A percentile compares a stretch with the other conserved stretches of the same genome.
phyloP scores from a whole-genome alignment of 2,797 vertebrate genomes.

The Ataeniobius toweri region DNA sequence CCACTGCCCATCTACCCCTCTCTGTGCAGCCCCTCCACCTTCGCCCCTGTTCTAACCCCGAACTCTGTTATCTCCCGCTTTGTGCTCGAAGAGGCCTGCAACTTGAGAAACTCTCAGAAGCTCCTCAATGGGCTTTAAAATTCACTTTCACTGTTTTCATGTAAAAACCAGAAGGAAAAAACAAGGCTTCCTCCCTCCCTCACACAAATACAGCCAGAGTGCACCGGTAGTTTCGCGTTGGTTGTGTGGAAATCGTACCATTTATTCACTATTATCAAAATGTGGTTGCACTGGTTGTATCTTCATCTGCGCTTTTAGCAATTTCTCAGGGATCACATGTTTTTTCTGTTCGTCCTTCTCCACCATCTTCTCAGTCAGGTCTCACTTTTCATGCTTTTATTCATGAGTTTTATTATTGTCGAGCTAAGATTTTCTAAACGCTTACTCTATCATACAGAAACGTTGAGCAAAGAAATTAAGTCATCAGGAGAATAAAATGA shows the following conservation, averaged over 20 bases:
- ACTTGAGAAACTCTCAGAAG: slow-evolving; percentile 71
- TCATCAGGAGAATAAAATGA: too few relatives aligned
- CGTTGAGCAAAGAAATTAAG: too few relatives aligned
- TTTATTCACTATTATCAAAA: slow-evolving; percentile 4
- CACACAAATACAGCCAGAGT: neutral
- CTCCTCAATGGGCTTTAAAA: slow-evolving; percentile 59
- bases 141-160: slow-evolving; percentile 28
- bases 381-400: neutral
- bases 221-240: neutral
- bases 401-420: neutral
- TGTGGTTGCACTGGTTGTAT: neutral
- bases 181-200: neutral
- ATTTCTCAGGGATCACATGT: neutral
- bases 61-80: slow-evolving; percentile 37
- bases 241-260: neutral
- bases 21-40: neutral
- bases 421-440: neutral
- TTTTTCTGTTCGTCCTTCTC: neutral
- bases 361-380: neutral
- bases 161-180: neutral
- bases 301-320: slow-evolving; percentile 7
- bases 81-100: slow-evolving; percentile 59
- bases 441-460: neutral
- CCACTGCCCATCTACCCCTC: neutral
- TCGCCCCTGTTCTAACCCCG: slow-evolving; percentile 2